Evolutionary conservation across 2,888 invertebrate genomes (phyloP).

Genomic region (Euzetes globulus): DNA sequence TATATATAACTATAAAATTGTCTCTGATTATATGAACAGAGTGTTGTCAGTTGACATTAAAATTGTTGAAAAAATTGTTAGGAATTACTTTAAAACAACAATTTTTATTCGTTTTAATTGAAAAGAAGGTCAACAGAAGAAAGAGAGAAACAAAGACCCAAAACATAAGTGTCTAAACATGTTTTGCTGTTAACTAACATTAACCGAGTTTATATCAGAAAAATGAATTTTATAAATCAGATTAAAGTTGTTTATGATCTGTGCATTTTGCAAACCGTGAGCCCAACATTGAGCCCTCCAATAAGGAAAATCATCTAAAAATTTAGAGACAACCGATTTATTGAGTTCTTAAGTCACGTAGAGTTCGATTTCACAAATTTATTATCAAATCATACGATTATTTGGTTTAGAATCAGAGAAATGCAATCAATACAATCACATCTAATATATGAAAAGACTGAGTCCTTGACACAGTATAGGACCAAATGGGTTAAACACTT

Average conservation of each 20-base stretch:
- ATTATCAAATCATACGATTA: no score
- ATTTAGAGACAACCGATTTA: background rate
- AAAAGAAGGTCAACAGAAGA: background rate
- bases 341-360: background rate
- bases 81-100: background rate
- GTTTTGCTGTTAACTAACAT: conserved; percentile 5
- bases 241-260: background rate
- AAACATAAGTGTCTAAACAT: background rate
- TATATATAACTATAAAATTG: no score
- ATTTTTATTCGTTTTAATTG: background rate
- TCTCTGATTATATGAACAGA: no score
- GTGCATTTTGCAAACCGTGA: background rate
- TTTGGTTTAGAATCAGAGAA: no score
- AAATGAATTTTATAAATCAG: background rate
- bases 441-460: no score
- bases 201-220: background rate
- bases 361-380: background rate
- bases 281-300: background rate
- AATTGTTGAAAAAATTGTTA: no score
- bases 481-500: no score
- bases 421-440: no score
- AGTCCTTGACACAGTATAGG: no score
- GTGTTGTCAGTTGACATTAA: no score
- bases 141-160: background rate
- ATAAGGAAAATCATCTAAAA: background rate